phyloP scores from a whole-genome alignment of 2,113 vertebrate genomes.

The Stercorarius parasiticus region DNA sequence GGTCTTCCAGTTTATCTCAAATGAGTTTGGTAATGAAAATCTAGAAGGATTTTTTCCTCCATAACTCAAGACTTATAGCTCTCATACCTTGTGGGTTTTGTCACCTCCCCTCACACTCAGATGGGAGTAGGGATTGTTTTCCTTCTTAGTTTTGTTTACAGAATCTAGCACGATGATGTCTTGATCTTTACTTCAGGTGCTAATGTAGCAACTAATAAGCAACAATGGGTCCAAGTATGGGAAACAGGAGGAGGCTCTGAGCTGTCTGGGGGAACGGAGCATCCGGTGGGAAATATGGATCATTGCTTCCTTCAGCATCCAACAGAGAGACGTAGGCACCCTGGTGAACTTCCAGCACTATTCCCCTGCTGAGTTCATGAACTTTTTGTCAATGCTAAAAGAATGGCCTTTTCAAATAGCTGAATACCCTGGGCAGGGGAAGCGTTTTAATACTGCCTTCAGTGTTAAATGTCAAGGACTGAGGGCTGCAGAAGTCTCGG shows the following conservation, averaged over 20 bases:
- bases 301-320: not conserved
- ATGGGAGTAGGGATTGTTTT: not conserved
- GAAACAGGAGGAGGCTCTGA: not conserved
- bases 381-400: not conserved
- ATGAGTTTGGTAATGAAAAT: not conserved
- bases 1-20: not conserved
- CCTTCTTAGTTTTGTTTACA: not conserved
- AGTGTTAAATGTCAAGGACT: not conserved
- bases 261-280: fast-evolving
- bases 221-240: not conserved
- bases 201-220: not conserved
- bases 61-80: not conserved
- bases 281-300: not conserved
- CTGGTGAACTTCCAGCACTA: not conserved
- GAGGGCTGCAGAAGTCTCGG: not conserved
- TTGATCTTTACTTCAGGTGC: not conserved
- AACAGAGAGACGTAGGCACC: not conserved
- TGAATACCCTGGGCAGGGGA: not conserved
- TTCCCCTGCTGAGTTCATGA: not conserved
- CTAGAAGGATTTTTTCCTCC: not conserved
- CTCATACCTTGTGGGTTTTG: not conserved
- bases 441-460: not conserved
- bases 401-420: not conserved
- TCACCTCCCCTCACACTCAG: not conserved
- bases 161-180: not conserved